Evolutionary conservation across 2,113 vertebrate genomes (phyloP).

Genomic region (Odontesthes bonariensis): DNA sequence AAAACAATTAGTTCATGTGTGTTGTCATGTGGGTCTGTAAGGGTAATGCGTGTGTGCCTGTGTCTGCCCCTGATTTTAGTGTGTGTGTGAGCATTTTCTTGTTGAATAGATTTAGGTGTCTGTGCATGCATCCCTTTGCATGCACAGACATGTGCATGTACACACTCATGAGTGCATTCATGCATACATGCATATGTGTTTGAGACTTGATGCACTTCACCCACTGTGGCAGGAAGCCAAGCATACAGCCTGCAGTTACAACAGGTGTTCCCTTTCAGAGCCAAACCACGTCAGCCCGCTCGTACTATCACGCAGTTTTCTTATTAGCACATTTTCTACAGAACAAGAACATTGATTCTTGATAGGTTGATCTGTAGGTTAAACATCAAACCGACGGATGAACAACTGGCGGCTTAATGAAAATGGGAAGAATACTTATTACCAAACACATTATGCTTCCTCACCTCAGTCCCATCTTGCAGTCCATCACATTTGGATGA

Average conservation of each 20-base stretch:
- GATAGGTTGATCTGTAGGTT: too few relatives aligned
- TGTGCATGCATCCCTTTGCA: slow-evolving; percentile 4
- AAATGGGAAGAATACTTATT: not conserved
- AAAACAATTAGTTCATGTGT: not conserved
- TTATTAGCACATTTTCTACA: slow-evolving; percentile 12
- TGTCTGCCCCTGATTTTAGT: not conserved
- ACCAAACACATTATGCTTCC: not conserved
- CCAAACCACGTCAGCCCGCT: slow-evolving; percentile 18
- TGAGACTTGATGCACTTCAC: slow-evolving; percentile 38
- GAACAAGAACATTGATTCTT: not conserved
- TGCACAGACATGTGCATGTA: slow-evolving; percentile 13
- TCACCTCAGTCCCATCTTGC: slow-evolving; percentile 97
- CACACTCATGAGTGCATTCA: slow-evolving; percentile 13
- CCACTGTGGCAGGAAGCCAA: slow-evolving; percentile 75
- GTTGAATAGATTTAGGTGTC: not conserved
- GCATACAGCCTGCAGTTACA: slow-evolving; percentile 66
- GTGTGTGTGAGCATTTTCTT: not conserved
- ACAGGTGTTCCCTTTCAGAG: slow-evolving; percentile 75
- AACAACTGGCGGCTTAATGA: not conserved
- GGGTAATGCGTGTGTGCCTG: not conserved
- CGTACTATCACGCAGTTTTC: not conserved
- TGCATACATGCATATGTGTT: slow-evolving; percentile 12
- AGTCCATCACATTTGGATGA: slow-evolving; percentile 95
- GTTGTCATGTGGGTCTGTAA: not conserved
- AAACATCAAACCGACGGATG: not conserved